phyloP scores from a whole-genome alignment of 2,113 vertebrate species.

The Ictalurus furcatus region DNA sequence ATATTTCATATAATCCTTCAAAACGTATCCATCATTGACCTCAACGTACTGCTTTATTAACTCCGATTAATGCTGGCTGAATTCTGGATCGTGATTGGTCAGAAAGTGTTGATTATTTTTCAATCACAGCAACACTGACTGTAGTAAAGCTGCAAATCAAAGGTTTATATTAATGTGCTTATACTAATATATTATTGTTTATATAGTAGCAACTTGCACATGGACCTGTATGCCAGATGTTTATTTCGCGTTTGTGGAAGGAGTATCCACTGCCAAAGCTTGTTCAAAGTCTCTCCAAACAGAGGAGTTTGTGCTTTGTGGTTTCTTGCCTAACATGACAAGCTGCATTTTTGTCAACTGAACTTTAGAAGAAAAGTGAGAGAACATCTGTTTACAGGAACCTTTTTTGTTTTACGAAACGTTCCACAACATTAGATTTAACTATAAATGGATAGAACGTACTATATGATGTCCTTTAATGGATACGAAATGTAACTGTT shows the following conservation, averaged over 20 bases:
- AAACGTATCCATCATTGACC: neutral
- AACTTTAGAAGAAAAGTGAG: neutral
- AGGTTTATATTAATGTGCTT: too few species aligned
- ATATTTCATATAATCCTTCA: neutral
- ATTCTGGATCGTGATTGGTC: neutral
- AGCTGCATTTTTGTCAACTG: neutral
- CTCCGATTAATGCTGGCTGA: neutral
- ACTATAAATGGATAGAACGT: neutral
- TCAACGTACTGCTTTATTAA: neutral
- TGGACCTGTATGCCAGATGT: neutral
- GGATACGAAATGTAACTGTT: neutral
- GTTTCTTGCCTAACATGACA: neutral
- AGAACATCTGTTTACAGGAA: neutral
- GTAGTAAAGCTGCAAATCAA: neutral
- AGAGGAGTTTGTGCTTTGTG: neutral
- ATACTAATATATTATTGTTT: too few species aligned
- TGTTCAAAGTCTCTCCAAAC: neutral
- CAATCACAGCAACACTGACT: neutral
- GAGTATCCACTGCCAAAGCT: neutral
- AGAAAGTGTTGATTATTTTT: neutral
- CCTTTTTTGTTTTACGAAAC: neutral
- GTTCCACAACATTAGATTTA: neutral
- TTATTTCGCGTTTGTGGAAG: neutral
- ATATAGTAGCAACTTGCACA: neutral
- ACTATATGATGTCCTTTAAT: neutral